phyloP scores from a whole-genome alignment of 2,113 vertebrate species.

The Takifugu bimaculatus region DNA sequence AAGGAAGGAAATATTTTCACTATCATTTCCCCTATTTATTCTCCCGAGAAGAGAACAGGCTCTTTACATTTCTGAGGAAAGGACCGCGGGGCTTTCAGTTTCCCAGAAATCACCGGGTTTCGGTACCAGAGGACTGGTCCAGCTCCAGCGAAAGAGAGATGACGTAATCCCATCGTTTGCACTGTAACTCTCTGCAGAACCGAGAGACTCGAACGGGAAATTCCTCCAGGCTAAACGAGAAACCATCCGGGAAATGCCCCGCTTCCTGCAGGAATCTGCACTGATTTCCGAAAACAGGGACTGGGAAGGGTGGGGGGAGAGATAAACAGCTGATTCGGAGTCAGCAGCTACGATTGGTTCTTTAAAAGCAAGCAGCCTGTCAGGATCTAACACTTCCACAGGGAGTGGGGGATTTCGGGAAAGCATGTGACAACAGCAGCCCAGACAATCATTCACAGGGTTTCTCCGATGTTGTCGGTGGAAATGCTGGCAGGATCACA shows the following conservation, averaged over 20 bases:
- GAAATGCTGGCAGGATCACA: constrained; percentile 29
- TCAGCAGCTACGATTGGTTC: constrained; percentile 34
- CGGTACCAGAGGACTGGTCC: neutral
- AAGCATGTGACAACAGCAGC: constrained; percentile 51
- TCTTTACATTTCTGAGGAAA: constrained; percentile 7
- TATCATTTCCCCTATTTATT: too few relatives aligned
- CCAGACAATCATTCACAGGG: constrained; percentile 33
- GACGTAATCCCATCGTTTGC: too few relatives aligned
- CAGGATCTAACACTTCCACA: constrained; percentile 50
- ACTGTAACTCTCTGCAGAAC: too few relatives aligned
- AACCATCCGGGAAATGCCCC: constrained; percentile 25
- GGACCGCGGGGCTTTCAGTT: constrained; percentile 18
- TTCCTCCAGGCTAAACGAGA: constrained; percentile 8
- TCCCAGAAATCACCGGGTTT: constrained; percentile 11
- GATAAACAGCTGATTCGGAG: neutral
- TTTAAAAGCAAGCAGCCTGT: constrained; percentile 41
- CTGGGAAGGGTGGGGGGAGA: constrained; percentile 14
- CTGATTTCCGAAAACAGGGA: constrained; percentile 44
- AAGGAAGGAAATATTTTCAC: too few relatives aligned
- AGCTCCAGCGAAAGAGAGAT: too few relatives aligned
- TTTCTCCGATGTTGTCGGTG: constrained; percentile 46
- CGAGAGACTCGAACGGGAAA: constrained; percentile 6
- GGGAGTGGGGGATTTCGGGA: constrained; percentile 67
- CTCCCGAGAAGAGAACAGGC: too few relatives aligned
- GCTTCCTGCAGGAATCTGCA: constrained; percentile 49